Conservation (phyloP, 1,140 invertebrate species). For the Leguminivora glycinivorella region DNA sequence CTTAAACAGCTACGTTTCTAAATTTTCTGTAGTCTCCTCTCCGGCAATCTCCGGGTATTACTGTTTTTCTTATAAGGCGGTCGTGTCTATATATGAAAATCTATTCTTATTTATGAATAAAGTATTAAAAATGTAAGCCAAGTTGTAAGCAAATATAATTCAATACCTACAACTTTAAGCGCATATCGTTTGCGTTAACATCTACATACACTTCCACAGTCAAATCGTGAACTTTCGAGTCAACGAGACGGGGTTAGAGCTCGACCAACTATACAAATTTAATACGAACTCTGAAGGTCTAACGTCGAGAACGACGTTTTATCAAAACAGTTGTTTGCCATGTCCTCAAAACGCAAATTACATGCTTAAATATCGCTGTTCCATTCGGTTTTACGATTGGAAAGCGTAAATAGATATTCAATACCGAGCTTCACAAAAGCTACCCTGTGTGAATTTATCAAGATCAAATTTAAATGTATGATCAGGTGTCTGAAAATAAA, state of each 20-base stretch:
- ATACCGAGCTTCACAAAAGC: slow-evolving; percentile 26
- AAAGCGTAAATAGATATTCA: slow-evolving; percentile 25
- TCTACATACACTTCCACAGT: background rate
- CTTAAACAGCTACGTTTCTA: too few relatives aligned
- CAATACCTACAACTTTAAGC: background rate
- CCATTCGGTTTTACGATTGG: slow-evolving; percentile 6
- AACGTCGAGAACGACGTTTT: background rate
- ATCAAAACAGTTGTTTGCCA: background rate
- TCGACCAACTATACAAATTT: slow-evolving; percentile 14
- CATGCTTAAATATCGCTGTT: background rate
- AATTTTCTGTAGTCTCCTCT: too few relatives aligned
- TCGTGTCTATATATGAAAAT: too few relatives aligned
- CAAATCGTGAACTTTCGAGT: slow-evolving; percentile 9
- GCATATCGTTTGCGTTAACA: background rate
- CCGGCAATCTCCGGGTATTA: too few relatives aligned
- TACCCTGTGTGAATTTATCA: slow-evolving; percentile 45
- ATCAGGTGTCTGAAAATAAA: slow-evolving; percentile 53
- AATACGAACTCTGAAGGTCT: background rate
- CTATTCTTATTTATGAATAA: too few relatives aligned
- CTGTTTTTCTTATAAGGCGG: too few relatives aligned
- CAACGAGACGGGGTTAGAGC: slow-evolving; percentile 9
- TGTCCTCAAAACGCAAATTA: background rate
- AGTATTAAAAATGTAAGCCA: background rate
- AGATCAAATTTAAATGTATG: slow-evolving; percentile 48
- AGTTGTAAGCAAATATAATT: background rate